phyloP scores from a whole-genome alignment of 2,797 vertebrate genomes.

The Synaphobranchus kaupii region DNA sequence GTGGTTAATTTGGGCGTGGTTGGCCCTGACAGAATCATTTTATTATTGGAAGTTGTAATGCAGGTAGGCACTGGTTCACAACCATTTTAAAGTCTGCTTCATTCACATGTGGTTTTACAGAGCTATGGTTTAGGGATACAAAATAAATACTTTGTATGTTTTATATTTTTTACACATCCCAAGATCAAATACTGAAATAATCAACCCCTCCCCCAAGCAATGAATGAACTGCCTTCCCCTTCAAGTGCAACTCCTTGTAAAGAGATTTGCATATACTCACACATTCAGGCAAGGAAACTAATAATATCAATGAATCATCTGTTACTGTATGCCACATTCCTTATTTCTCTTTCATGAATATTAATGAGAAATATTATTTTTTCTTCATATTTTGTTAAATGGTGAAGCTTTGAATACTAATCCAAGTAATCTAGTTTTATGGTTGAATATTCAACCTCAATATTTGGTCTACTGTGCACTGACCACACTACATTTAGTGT shows the following conservation, averaged over 20 bases:
- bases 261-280: not conserved
- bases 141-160: not conserved
- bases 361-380: not conserved
- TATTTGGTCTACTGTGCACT: not conserved
- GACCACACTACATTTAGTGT: not conserved
- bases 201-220: not conserved
- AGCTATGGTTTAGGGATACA: not conserved
- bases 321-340: not conserved
- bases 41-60: not conserved
- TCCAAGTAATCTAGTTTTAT: not conserved
- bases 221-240: not conserved
- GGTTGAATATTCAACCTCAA: not conserved
- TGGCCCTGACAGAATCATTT: not conserved
- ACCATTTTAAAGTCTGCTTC: not conserved
- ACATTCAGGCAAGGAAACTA: not conserved
- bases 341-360: not conserved
- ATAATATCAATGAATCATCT: not conserved
- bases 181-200: not conserved
- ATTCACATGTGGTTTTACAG: not conserved
- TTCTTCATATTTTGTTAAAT: not conserved
- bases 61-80: not conserved
- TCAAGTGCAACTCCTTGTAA: not conserved
- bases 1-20: not conserved
- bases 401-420: not conserved
- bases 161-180: not conserved